Evolutionary conservation across 2,797 vertebrate genomes (phyloP), one percentile per base, ranked within the genome.

Genomic region (Poeciliopsis infans): DNA sequence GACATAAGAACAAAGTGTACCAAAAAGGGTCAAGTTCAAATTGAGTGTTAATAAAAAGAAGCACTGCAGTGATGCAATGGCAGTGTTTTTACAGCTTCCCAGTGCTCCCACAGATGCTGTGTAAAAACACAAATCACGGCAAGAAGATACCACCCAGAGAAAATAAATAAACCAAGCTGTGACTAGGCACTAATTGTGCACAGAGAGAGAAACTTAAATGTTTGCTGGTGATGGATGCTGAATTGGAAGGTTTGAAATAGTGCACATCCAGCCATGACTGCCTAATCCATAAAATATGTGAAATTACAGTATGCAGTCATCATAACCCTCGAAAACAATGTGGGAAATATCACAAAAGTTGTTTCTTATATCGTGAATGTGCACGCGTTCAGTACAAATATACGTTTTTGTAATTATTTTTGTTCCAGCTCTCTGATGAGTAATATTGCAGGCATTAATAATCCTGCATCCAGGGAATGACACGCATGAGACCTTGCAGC

Each of bases 61-160:
- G 53, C 43, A 73, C 25, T 61, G 73, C 57, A 88, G 78, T 79
- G 86, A 86, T 87, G 84, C 83, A 85, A 86, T 76, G 74, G 71
- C 2, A 4, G 49, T 88, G 84, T 87, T 90, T 86, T 86, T 61
- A 86, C 43, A 81, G 80, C 82, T 83, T 85, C 79, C 81, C 74
- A n/a, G 76, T 71, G 78, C 79, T 86, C 82, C 85, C 47, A 18
- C 72, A 41, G 72, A 88, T 79, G 76, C 82, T 45, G 57, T 81
- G 79, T 81, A 78, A 87, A 83, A 89, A 90, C 80, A 88, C 53
- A 64, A 74, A 84, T 88, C 79, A 66, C 76, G 79, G 83, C 76
- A 81, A 82, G 80, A 84, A 85, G 59, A 76, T 78, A 86, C 79
- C 87, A 83, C 70, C 77, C 80, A 88, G 72, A 84, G 70, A 81